Evolutionary conservation across 2,888 invertebrate genomes (phyloP), one percentile per base, ranked within the genome.

Genomic region (Caenorhabditis uteleia): DNA sequence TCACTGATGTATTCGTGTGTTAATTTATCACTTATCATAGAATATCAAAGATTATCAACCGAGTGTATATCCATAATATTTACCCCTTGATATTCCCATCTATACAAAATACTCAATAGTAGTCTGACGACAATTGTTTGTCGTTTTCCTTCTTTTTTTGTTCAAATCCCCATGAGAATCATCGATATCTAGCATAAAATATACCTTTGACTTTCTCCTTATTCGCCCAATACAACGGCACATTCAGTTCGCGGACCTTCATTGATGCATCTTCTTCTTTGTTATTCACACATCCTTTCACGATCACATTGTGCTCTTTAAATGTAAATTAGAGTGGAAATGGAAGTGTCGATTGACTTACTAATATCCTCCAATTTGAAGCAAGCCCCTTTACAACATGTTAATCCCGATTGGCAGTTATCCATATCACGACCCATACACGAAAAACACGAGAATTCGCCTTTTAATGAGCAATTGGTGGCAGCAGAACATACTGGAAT

Each of bases 361-460:
- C 76, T 64, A 42, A 57, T 53, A 50, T 77, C 77, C 27, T 74
- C 65, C n/a, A 77, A 60, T 48, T 77, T 77, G 64, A 70, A 77
- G 58, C 77, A 77, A 12, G 72, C 68, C 44, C 77, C 77, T 39
- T 70, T 66, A 57, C 78, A 78, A 58, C 78, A 78, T n/a, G 72
- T 64, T 12, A 62, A 47, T 20, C 77, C 78, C 16, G 55, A 64
- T n/a, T 62, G 43, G 49, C 78, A 78, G 51, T 77, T 75, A 40
- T 70, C 69, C 67, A 68, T 38, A 48, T 78, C 77, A 27, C 78
- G 53, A 18, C 78, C 78, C 72, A 78, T 72, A 49, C 78, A 74
- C 1, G 70, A 59, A 34, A 56, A 70, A 46, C 70, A 70, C 0
- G 62, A 53, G 14, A 70, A 47, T 8, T 56, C 65, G 23, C 64